Evolutionary conservation across 2,888 invertebrate genomes (phyloP), one percentile per base, ranked within the genome.

Genomic region (Caenorhabditis sp.): DNA sequence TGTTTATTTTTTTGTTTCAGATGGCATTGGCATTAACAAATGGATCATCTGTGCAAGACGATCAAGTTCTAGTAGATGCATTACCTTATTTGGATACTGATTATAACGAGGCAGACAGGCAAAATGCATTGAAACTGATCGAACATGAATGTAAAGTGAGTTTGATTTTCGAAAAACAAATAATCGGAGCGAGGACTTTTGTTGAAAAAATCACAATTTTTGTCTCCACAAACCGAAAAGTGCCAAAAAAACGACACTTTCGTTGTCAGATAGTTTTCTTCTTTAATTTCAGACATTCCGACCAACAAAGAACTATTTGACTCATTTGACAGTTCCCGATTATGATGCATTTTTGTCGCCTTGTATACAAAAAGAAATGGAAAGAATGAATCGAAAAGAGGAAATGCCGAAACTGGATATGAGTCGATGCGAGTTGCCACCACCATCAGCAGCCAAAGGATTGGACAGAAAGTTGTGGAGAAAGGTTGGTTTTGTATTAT

Each of bases 291-390:
- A 79, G 71, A 72, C 78, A 19, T 99, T 96, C 88, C 91, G 97
- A 74, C 97, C 97, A 0, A 97, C 97, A 0, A 97, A 97, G 89
- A 97, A 99, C 89, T 99, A 99, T 88, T 89, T 99, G 76, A 97
- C 97, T 88, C 92, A 93, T 85, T 88, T 95, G 54, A 92, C 93
- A 5, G 89, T 92, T 0, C 91, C 94, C 0, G 94, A 93, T 85
- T 92, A 94, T 60, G 92, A 92, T 21, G 90, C 92, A 0, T 97
- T 97, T 89, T 68, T 85, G 31, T 78, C 85, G 23, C 69, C 75
- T 2, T 66, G 72, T 51, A 72, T 80, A 75, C 69, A 77, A n/a
- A 81, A 83, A 37, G 83, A 83, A 64, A 75, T 78, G 63, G 68
- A 72, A n/a, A 63, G 84, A 61, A 83, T 85, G 64, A 59, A 66